phyloP scores from a whole-genome alignment of 1,140 invertebrate genomes.

The Centruroides vittatus region DNA sequence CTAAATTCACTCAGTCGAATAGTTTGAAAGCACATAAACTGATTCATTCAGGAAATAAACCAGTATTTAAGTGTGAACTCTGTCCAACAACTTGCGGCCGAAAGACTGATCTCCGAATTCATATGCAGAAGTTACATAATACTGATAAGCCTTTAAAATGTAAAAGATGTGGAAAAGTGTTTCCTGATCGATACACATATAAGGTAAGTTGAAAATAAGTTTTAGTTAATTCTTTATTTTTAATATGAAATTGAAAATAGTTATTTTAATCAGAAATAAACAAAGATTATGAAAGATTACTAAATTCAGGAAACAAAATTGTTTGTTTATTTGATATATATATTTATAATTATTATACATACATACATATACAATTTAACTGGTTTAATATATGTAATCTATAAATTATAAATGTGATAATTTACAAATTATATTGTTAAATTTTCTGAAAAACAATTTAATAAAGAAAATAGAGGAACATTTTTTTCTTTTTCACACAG shows the following conservation, averaged over 20 bases:
- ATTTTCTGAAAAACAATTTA: no score
- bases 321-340: no score
- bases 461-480: no score
- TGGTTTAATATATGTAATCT: no score
- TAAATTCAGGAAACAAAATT: no score
- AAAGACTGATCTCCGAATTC: constrained; percentile 90
- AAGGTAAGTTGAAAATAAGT: constrained; percentile 19
- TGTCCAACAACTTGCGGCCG: constrained; percentile 93
- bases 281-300: no score
- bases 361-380: no score
- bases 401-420: no score
- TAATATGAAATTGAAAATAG: not conserved
- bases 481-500: no score
- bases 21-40: constrained; percentile 86
- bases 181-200: constrained; percentile 61
- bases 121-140: constrained; percentile 91
- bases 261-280: not conserved
- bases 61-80: constrained; percentile 84
- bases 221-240: not conserved
- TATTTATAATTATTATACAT: no score
- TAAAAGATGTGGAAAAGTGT: constrained; percentile 80
- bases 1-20: constrained; percentile 82
- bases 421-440: no score
- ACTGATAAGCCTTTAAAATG: constrained; percentile 83
- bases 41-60: constrained; percentile 88